phyloP scores from a whole-genome alignment of 2,888 invertebrate species.

The Stegophylla sp. region DNA sequence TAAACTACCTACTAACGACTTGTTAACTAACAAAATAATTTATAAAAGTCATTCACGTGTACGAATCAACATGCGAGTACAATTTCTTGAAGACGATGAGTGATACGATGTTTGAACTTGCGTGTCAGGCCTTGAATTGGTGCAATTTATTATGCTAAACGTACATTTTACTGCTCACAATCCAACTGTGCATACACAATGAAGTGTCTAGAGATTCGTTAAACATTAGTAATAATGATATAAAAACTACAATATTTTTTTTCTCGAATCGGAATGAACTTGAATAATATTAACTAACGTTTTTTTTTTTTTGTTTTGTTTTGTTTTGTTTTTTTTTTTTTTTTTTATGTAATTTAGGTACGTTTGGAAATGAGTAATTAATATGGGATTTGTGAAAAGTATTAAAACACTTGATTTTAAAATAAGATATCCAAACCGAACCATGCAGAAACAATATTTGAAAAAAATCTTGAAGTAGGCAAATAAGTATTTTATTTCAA shows the following conservation, averaged over 20 bases:
- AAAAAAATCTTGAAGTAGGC: constrained; percentile 43
- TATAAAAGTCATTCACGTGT: background rate
- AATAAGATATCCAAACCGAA: constrained; percentile 7
- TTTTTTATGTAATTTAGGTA: constrained; percentile 32
- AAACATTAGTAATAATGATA: background rate
- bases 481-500: background rate
- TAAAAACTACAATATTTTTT: background rate
- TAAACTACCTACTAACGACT: no score
- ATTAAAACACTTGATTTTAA: background rate
- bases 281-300: constrained; percentile 10
- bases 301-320: constrained; percentile 1
- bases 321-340: background rate
- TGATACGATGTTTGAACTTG: background rate
- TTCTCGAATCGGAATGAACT: background rate
- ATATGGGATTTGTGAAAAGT: constrained; percentile 7
- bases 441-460: constrained; percentile 35
- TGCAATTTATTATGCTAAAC: no score
- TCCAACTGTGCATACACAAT: constrained; percentile 2
- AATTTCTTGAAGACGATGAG: background rate
- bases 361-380: constrained; percentile 22
- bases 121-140: background rate
- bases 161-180: background rate
- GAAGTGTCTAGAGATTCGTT: background rate
- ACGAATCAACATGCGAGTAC: background rate
- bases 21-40: background rate